Evolutionary conservation across 2,113 vertebrate genomes (phyloP).

Genomic region (Leucoraja erinaceus): DNA sequence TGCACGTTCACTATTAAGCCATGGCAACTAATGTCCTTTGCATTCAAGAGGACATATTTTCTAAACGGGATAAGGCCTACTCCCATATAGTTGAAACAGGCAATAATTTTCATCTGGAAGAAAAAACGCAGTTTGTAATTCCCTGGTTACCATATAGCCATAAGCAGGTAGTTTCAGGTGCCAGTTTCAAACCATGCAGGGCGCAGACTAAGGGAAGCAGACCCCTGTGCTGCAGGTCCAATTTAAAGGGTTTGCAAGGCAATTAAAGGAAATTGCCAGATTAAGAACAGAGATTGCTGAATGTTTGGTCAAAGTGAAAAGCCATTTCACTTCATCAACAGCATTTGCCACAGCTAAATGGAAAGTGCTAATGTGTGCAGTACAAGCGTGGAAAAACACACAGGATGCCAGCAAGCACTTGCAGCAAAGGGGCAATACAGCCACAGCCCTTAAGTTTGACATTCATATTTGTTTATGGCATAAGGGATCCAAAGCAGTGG

Average conservation of each 20-base stretch:
- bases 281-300: neutral
- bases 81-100: neutral
- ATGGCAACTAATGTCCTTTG: neutral
- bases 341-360: neutral
- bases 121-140: neutral
- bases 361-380: neutral
- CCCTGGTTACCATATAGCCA: neutral
- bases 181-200: neutral
- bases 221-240: neutral
- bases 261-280: neutral
- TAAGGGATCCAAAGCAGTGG: too few relatives aligned
- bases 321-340: neutral
- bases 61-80: neutral
- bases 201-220: neutral
- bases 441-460: too few relatives aligned
- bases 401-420: neutral
- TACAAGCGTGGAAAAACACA: neutral
- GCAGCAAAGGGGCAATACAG: neutral
- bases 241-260: neutral
- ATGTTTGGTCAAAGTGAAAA: neutral
- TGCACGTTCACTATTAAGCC: neutral
- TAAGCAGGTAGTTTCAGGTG: neutral
- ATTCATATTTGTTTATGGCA: too few relatives aligned
- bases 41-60: neutral
- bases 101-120: neutral